Evolutionary conservation across 2,888 invertebrate genomes (phyloP).

Genomic region (Vesta saturnalis): DNA sequence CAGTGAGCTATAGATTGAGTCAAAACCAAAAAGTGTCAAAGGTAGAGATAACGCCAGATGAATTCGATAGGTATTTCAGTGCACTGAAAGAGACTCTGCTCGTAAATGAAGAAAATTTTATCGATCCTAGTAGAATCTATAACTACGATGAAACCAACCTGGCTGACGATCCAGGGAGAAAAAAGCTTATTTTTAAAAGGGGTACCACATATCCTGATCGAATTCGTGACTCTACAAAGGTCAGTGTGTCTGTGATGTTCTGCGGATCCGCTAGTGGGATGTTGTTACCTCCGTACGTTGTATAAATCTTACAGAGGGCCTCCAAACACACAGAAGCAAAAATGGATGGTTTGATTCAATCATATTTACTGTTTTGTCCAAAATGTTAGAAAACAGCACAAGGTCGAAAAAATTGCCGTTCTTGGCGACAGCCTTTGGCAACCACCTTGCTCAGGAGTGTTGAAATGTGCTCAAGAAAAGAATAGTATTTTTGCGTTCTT

Average conservation of each 20-base stretch:
- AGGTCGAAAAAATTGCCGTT: neutral
- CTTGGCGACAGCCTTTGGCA: neutral
- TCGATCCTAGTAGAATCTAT: neutral
- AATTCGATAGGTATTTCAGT: neutral
- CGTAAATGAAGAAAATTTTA: neutral
- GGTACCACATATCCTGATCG: neutral
- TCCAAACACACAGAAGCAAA: neutral
- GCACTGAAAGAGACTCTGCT: neutral
- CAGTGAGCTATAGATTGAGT: neutral
- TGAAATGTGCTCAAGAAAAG: neutral
- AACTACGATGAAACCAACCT: conserved; percentile 3
- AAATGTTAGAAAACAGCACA: neutral
- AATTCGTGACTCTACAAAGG: neutral
- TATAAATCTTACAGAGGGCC: neutral
- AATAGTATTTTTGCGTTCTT: neutral
- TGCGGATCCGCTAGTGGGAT: neutral
- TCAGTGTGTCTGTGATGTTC: neutral
- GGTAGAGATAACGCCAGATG: neutral
- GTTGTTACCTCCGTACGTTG: neutral
- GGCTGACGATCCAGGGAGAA: conserved; percentile 2
- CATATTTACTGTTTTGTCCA: neutral
- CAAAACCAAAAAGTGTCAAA: conserved; percentile 2
- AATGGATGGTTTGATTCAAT: neutral
- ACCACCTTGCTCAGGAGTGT: neutral
- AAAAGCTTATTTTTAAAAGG: conserved; percentile 3